These are phyloP conservation scores for Microplitis manilae DNA, from an alignment of 2,888 invertebrate species.

Conservation along the genomic window DNA sequence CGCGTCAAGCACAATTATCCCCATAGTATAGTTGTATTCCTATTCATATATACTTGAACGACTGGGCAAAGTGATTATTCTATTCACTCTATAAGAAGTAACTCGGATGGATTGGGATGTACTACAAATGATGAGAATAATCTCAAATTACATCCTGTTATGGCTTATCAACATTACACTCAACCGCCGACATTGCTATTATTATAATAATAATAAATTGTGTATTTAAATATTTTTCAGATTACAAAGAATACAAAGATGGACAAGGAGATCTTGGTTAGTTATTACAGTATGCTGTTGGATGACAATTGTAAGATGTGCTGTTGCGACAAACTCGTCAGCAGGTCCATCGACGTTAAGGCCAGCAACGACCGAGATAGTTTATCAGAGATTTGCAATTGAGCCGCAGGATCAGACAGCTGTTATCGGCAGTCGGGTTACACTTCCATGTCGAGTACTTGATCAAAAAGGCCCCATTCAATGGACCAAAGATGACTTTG, in stretches of 20 bases:
- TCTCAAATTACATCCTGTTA: slow-evolving; percentile 58
- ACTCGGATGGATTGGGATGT: slow-evolving; percentile 41
- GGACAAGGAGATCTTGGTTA: background rate
- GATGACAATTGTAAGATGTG: slow-evolving; percentile 25
- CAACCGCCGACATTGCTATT: slow-evolving; percentile 8
- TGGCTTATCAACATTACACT: slow-evolving; percentile 4
- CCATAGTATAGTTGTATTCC: slow-evolving; percentile 24
- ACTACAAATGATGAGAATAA: slow-evolving; percentile 46
- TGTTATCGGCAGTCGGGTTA: slow-evolving; percentile 89
- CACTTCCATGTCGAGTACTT: slow-evolving; percentile 91
- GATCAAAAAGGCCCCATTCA: slow-evolving; percentile 91
- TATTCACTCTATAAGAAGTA: slow-evolving; percentile 67
- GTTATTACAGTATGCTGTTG: slow-evolving; percentile 13
- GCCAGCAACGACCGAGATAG: slow-evolving; percentile 67
- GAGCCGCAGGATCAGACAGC: slow-evolving; percentile 94
- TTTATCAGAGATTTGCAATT: slow-evolving; percentile 88
- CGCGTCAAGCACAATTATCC: slow-evolving; percentile 20
- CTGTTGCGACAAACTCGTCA: slow-evolving; percentile 35
- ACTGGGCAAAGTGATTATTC: slow-evolving; percentile 61
- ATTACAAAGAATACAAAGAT: slow-evolving; percentile 10
- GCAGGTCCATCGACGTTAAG: slow-evolving; percentile 59
- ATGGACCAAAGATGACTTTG: slow-evolving; percentile 98
- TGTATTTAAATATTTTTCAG: slow-evolving; percentile 3
- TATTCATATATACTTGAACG: slow-evolving; percentile 49
- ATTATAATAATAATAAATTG: background rate